Base-by-base conservation (phyloP, 1,140 invertebrate genomes). In the Drosophila chauvacae region DNA sequence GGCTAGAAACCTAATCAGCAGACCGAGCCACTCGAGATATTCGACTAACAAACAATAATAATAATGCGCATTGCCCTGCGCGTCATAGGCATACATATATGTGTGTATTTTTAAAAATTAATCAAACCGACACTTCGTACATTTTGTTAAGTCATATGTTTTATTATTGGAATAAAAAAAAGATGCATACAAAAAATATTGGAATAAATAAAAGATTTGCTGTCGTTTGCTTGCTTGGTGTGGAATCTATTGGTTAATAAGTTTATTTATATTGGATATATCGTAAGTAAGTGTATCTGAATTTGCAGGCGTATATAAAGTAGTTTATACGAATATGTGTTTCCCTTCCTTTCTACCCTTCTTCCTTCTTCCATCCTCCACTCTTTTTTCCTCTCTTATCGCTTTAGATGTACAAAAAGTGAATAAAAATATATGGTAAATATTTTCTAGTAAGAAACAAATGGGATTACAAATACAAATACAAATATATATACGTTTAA, bases 241-340 rank as follows among this genome's bases (percentile, higher is more conserved):
- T 77, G 55, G 42, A 84, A 84, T 87, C 84, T 88, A 88, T 88
- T 87, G 80, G 48, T 78, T 83, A 79, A 42, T 79, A 81, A 41
- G 37, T 77, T 73, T 88, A 71, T 87, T 81, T 61, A 80, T 77
- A 70, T 53, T 78, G 39, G 59, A 56, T 80, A 59, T 74, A 53
- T 53, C 51, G 50, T 51, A 33, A 2, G 56, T 61, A 57, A 59
- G 58, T 80, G 51, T 66, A 71, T 78, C 44, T 79, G 57, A 53
- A 68, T 53, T 74, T 76, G 50, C 62, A 75, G 64, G 60, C 68
- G 33, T 76, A 71, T 55, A 55, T 45, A 64, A 77, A 73, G 35
- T 63, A 77, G 41, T 57, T 68, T 78, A 75, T 81, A 86, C 73
- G 81, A 83, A 77, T 87, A 84, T 84, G 37, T 70, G 55, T 69